Base-by-base conservation (phyloP, 1,140 invertebrate genomes). In the Zaprionus ornatus region DNA sequence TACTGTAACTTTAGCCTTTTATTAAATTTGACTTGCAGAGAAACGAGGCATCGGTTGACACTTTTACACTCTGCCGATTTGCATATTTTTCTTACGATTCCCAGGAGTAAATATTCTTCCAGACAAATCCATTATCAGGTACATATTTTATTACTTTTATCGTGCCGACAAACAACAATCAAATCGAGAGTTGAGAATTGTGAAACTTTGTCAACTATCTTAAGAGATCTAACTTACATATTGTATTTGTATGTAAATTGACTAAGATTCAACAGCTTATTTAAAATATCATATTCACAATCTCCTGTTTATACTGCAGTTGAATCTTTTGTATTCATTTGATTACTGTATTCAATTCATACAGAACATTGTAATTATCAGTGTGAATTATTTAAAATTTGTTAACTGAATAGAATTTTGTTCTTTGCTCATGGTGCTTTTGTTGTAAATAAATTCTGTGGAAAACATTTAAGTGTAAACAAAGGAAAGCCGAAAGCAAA, bases 1-100 rank as follows among this genome's bases (percentile, higher is more conserved):
- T 27, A 54, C 50, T 79, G 80, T 77, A 9, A 45, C 40, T 80
- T 82, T 73, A 73, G 62, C 48, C 45, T 63, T 55, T 50, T 70
- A 80, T 73, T 67, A 45, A 45, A 84, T 77, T 80, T 45, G 0
- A 17, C 7, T 17, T 45, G n/a, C n/a, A 9, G 7, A n/a, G 12
- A 23, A 35, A 10, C 12, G 23, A 17, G 9, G 17, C 2, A 17
- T 71, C 7, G 42, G 42, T 63, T 75, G 67, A 75, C 45, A 54
- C 37, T 63, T 74, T 19, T 25, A 65, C 15, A 19, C 9, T 32
- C 10, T 54, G 9, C 29, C 10, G 29, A 32, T 32, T 32, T 32
- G 29, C 9, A 32, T 32, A 32, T 32, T 32, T 0, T 32, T 32
- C 9, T 10, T 10, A 29, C 29, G 9, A 32, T 10, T 32, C 29